Percentiles rank a stretch among this genome's conserved stretches.
These are phyloP conservation scores for Nemopilema nomurai DNA, from an alignment of 30 jellyfish, hydroid and myxozoan genomes.

Conservation along the genomic window DNA sequence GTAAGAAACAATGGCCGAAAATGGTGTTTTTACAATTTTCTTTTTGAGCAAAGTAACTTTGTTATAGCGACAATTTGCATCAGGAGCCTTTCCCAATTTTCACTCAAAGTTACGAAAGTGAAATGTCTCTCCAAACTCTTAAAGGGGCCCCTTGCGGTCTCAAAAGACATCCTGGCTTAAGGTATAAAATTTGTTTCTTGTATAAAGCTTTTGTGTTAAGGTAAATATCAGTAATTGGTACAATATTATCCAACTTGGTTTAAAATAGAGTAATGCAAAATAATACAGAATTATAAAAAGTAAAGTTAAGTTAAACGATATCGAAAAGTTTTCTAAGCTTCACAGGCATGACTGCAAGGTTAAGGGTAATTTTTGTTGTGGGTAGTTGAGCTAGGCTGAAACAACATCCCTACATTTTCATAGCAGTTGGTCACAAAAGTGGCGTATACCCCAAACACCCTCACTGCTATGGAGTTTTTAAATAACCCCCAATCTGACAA, in stretches of 20 bases:
- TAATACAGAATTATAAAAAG: not conserved
- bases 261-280: not conserved
- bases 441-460: not conserved
- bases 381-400: not conserved
- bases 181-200: not conserved
- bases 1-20: slow-evolving; percentile 36
- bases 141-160: not conserved
- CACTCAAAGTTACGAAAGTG: not conserved
- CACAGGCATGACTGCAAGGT: not conserved
- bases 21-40: not conserved
- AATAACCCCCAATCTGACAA: not conserved
- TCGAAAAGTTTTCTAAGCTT: not conserved
- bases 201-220: not conserved
- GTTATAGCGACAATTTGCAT: not conserved
- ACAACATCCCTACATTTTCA: not conserved
- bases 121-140: not conserved
- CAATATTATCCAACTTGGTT: not conserved
- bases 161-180: not conserved
- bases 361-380: not conserved
- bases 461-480: not conserved
- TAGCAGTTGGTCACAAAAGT: not conserved
- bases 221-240: not conserved
- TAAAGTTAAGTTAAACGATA: not conserved
- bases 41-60: not conserved
- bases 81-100: not conserved